Evolutionary conservation across 2,888 invertebrate genomes (phyloP), one percentile per base, ranked within the genome.

Genomic region (Limenitis camilla): DNA sequence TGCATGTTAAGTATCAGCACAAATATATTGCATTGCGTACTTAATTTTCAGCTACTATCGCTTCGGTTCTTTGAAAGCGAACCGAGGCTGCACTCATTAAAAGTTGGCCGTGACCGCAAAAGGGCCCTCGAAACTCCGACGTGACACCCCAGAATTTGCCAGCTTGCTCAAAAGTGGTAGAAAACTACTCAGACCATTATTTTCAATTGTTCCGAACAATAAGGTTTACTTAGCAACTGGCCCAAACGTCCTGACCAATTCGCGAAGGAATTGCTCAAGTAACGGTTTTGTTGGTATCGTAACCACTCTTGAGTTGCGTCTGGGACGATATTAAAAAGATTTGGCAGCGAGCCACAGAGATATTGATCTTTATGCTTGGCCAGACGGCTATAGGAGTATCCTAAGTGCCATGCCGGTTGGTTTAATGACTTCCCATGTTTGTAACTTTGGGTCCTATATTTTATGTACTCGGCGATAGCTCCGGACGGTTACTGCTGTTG

Each of bases 401-500:
- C 72, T 78, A 82, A 83, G 79, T 83, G 75, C 80, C 76, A 73
- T 73, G 78, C 75, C 74, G 71, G 76, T 79, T 74, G 75, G 68
- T 81, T 84, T 85, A 85, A 86, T 86, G 83, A 86, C 84, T 83
- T 84, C 79, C 81, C 78, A 81, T 85, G 81, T 82, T 81, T 80
- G 80, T 72, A 72, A 80, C 71, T 81, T 80, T 67, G 71, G 72
- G 74, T 74, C 68, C 69, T 65, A 73, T 78, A 78, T 77, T 78
- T 79, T 80, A 78, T 73, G 71, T 72, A 72, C 69, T 73, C 69
- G 69, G 67, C 72, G 72, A 66, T 71, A 59, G 67, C 67, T 69
- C 64, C 61, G 64, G 74, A 77, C 74, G 69, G 73, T 78, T 73
- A 74, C 66, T 69, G 70, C 67, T 67, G 65, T 69, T 69, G 68